These are phyloP conservation scores for Diachasma alloeum DNA, from an alignment of 1,140 invertebrate genomes.

Conservation along the genomic window DNA sequence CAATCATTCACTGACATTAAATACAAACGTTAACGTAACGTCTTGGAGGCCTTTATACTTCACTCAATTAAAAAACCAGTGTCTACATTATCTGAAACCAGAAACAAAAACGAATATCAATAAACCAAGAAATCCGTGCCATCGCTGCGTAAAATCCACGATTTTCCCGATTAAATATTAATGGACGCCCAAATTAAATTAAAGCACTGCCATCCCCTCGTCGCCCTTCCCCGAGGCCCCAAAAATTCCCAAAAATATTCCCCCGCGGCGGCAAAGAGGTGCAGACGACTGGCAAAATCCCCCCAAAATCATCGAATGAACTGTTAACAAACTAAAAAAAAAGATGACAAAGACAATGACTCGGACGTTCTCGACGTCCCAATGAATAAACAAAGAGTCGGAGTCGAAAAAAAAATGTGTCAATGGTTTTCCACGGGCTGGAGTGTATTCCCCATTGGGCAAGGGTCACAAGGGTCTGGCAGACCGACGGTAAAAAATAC, in stretches of 20 bases:
- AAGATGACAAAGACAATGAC: background rate
- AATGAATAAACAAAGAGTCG: background rate
- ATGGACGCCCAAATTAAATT: slow-evolving; percentile 24
- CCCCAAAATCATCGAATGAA: background rate
- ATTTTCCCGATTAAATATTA: background rate
- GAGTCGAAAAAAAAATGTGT: background rate
- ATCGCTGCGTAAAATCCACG: background rate
- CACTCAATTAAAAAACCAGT: slow-evolving; percentile 43
- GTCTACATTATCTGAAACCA: slow-evolving; percentile 61
- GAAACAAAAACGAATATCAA: background rate
- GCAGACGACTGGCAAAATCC: too few species aligned
- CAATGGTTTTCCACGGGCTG: too few species aligned
- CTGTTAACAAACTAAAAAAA: background rate
- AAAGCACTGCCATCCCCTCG: slow-evolving; percentile 17
- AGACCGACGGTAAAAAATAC: background rate
- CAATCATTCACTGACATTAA: slow-evolving; percentile 63
- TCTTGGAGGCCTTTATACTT: slow-evolving; percentile 60
- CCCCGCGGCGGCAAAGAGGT: too few species aligned
- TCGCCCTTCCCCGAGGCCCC: too few species aligned
- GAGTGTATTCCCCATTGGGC: too few species aligned
- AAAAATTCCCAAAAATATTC: too few species aligned
- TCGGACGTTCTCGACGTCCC: background rate
- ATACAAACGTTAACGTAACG: slow-evolving; percentile 44
- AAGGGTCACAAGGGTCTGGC: too few species aligned
- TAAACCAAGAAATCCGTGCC: background rate